Conservation (phyloP, 2,113 vertebrate genomes). For the Myanophis thanlyinensis region DNA sequence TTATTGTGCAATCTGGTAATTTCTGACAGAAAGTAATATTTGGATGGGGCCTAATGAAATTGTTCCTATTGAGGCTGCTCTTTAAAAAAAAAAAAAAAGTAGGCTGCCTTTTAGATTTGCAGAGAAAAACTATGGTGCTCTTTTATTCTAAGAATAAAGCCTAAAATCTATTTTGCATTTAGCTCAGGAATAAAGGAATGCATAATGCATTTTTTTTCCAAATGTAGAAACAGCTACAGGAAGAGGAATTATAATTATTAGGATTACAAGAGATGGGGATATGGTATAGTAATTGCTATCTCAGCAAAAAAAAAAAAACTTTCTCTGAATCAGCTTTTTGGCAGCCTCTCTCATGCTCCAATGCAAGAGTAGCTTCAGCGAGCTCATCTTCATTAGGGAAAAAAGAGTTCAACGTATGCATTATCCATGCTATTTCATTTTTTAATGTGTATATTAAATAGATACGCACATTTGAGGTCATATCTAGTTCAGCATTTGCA, state of each 20-base stretch:
- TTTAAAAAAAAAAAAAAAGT: background rate
- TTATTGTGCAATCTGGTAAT: background rate
- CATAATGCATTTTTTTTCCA: background rate
- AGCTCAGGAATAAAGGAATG: background rate
- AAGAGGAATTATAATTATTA: background rate
- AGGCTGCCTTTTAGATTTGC: background rate
- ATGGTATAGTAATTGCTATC: background rate
- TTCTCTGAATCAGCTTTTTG: background rate
- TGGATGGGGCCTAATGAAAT: background rate
- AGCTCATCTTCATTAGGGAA: background rate
- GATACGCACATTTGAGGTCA: background rate
- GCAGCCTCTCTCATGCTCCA: background rate
- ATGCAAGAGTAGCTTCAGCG: background rate
- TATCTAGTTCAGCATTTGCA: background rate
- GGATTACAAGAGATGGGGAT: background rate
- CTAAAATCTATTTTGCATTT: background rate
- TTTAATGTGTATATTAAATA: background rate
- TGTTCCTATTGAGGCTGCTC: background rate
- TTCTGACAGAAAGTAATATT: background rate
- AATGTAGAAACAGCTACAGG: background rate
- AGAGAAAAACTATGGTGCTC: background rate
- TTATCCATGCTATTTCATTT: background rate
- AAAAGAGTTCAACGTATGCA: background rate
- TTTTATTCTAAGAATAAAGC: background rate
- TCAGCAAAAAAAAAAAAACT: background rate